Conservation (phyloP, 2,888 invertebrate species). For the Dichetophora obliterata region DNA sequence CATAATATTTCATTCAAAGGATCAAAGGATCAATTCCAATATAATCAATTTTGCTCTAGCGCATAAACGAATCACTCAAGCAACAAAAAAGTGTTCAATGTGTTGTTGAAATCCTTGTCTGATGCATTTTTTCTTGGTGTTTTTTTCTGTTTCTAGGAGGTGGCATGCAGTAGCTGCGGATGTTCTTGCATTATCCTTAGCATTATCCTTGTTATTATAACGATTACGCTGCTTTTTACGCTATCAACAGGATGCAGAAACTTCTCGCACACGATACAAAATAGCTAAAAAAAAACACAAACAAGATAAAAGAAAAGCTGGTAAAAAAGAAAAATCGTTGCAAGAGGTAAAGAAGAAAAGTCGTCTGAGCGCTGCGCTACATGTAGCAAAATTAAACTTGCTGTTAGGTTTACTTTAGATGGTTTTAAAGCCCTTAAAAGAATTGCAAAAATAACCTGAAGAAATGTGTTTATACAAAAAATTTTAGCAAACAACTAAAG, state of each 20-base stretch:
- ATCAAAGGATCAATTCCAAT: constrained; percentile 4
- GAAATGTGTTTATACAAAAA: too few species aligned
- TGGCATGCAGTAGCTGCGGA: background rate
- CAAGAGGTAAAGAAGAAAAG: too few species aligned
- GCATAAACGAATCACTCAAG: background rate
- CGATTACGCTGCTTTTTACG: constrained; percentile 4
- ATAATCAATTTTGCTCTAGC: constrained; percentile 6
- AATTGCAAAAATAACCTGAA: too few species aligned
- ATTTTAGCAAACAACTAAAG: too few species aligned
- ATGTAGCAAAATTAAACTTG: too few species aligned
- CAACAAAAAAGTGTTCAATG: background rate
- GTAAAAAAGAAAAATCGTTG: too few species aligned
- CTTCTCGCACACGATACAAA: constrained; percentile 3
- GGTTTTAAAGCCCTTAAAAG: too few species aligned
- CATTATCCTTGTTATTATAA: constrained; percentile 22
- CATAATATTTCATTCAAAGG: background rate
- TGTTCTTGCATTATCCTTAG: constrained; percentile 16
- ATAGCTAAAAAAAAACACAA: background rate
- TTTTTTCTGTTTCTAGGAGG: background rate
- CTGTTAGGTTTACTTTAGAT: too few species aligned
- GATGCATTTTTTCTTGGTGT: background rate
- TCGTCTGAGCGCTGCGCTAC: too few species aligned
- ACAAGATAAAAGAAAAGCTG: too few species aligned
- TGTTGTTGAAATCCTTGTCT: background rate
- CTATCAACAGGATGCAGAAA: constrained; percentile 19